Evolutionary conservation across 1,140 invertebrate genomes (phyloP).

Genomic region (Periplaneta americana): DNA sequence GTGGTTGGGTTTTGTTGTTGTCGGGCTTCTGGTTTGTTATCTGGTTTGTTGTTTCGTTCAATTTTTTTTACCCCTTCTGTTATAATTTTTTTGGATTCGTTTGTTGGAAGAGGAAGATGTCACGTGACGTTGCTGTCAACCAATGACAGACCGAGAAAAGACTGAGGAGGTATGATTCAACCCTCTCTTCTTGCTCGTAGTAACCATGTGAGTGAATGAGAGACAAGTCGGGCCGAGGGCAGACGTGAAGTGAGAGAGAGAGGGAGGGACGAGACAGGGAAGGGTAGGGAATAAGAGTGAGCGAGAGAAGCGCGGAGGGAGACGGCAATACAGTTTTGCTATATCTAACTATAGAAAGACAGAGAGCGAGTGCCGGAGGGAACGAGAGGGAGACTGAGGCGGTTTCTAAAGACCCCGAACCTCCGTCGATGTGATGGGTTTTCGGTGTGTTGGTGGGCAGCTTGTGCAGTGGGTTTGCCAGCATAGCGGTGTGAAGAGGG

Average conservation of each 20-base stretch:
- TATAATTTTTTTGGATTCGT: neutral
- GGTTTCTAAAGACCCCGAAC: neutral
- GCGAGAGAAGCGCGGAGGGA: conserved; percentile 27
- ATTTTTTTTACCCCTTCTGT: conserved; percentile 1
- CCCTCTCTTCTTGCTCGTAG: conserved; percentile 3
- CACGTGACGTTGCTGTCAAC: conserved; percentile 8
- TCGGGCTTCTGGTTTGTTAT: neutral
- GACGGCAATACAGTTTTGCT: conserved; percentile 36
- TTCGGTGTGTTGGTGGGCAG: neutral
- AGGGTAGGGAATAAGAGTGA: neutral
- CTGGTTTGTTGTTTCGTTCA: neutral
- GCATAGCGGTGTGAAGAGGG: neutral
- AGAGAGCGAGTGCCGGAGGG: neutral
- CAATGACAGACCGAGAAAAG: conserved; percentile 5
- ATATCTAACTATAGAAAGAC: conserved; percentile 43
- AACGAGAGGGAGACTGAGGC: neutral
- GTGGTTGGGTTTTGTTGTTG: neutral
- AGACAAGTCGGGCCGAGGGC: neutral
- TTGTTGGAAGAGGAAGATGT: neutral
- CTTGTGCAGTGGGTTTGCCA: neutral
- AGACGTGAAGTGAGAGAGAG: neutral
- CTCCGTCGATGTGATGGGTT: neutral
- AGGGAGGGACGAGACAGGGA: neutral
- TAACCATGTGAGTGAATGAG: neutral
- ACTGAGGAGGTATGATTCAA: neutral